Percentiles rank a stretch among this genome's conserved stretches.
phyloP scores from a whole-genome alignment of 2,797 vertebrate genomes.

The Macropus fuliginosus region DNA sequence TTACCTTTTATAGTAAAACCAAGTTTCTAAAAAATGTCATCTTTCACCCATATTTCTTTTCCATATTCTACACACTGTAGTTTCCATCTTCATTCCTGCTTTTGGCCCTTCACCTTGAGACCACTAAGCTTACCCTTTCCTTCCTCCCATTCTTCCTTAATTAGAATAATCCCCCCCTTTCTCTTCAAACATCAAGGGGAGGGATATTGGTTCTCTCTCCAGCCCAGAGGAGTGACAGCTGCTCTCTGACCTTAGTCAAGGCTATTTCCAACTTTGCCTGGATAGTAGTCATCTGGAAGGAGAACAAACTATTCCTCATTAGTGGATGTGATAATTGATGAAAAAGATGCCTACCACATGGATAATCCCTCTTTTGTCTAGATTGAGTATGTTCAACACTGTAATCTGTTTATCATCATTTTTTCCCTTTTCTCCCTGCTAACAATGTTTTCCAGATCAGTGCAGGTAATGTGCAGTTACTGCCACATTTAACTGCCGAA shows the following conservation, averaged over 20 bases:
- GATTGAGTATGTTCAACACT: not conserved
- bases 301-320: not conserved
- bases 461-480: not conserved
- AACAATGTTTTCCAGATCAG: conserved; percentile 25
- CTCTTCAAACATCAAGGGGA: not conserved
- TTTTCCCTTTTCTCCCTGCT: conserved; percentile 9
- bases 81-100: not conserved
- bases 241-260: not conserved
- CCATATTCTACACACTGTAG: not conserved
- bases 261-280: not conserved
- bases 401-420: not conserved
- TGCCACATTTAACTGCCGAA: not conserved
- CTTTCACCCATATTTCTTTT: not conserved
- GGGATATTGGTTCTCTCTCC: not conserved
- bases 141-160: not conserved
- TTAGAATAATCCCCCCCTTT: not conserved
- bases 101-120: not conserved
- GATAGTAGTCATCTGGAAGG: conserved; percentile 3
- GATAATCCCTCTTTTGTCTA: not conserved
- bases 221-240: not conserved
- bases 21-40: not conserved
- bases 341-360: not conserved
- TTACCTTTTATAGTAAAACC: conserved; percentile 22
- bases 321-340: not conserved
- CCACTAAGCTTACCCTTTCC: not conserved